Evolutionary conservation across 2,888 invertebrate species (phyloP), one percentile per base, ranked within the genome.

Genomic region (Parochlus steinenii): DNA sequence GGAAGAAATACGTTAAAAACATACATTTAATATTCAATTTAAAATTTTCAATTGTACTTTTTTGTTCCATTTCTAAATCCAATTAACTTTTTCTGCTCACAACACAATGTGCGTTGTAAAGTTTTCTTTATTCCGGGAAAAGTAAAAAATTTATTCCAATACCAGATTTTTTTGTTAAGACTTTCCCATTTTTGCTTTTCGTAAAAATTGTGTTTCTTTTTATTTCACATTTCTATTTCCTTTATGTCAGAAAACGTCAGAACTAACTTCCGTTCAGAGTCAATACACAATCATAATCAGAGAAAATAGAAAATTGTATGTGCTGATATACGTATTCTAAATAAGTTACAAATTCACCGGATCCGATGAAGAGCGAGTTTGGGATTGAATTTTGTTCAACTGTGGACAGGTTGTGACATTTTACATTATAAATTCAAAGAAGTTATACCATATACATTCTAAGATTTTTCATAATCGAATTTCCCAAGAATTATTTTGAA

Each of bases 1-100:
- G 74, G 33, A 38, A 33, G 8, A 30, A 32, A 31, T 15, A 17
- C 18, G 7, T 31, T 11, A 15, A 25, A 20, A 28, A 23, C 20
- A 31, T 28, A 32, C 23, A 32, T 32, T 32, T 14, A 20, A 6
- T 16, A 14, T 14, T 32, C 23, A 10, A 32, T n/a, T 32, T 25
- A 11, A 28, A 28, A 6, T 25, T 28, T 8, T 11, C 25, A 25
- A 14, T 25, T 25, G 14, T 14, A 25, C 22, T 22, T 22, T 22
- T 8, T 22, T 22, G 6, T n/a, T n/a, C n/a, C n/a, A n/a, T n/a
- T n/a, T n/a, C n/a, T n/a, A n/a, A n/a, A n/a, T n/a, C n/a, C n/a
- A n/a, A n/a, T n/a, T n/a, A n/a, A n/a, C n/a, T n/a, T n/a, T n/a
- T n/a, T n/a, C n/a, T n/a, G n/a, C n/a, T n/a, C n/a, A n/a, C n/a